Evolutionary conservation across 2,888 invertebrate species (phyloP).

Genomic region (Ophion slaviceki): DNA sequence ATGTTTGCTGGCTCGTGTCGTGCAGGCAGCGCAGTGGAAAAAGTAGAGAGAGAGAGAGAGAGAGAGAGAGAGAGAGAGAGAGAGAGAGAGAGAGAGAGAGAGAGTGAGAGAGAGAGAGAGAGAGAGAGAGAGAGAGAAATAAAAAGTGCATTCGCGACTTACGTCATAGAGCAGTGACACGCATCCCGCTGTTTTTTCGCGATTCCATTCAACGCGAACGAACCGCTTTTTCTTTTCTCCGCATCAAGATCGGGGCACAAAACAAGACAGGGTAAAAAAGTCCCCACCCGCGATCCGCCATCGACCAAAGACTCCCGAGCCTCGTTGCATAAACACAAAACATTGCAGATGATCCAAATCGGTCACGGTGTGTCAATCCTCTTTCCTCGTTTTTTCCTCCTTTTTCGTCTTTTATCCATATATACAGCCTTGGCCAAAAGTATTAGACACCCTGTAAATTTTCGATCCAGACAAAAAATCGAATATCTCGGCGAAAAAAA

Average conservation of each 20-base stretch:
- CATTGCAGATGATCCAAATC: conserved; percentile 71
- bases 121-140: not conserved
- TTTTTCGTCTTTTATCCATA: conserved; percentile 1
- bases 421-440: not conserved
- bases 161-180: conserved; percentile 17
- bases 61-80: not conserved
- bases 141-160: conserved; percentile 50
- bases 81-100: not conserved
- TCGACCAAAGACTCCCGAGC: conserved; percentile 27
- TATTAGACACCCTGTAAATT: no score
- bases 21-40: conserved; percentile 1
- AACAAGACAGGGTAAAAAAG: conserved; percentile 45
- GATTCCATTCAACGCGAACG: conserved; percentile 36
- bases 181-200: conserved; percentile 18
- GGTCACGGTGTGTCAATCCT: conserved; percentile 56
- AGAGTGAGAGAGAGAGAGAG: no score
- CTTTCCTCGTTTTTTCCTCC: conserved; percentile 1
- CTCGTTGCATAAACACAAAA: conserved; percentile 58
- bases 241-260: conserved; percentile 31
- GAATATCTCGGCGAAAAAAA: no score
- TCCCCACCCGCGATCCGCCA: not conserved
- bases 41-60: not conserved
- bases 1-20: conserved; percentile 51
- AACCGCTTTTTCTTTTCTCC: conserved; percentile 37
- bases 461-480: no score